These are phyloP conservation scores for Drosophila paulistorum DNA, from an alignment of 1,140 invertebrate species.

Conservation along the genomic window DNA sequence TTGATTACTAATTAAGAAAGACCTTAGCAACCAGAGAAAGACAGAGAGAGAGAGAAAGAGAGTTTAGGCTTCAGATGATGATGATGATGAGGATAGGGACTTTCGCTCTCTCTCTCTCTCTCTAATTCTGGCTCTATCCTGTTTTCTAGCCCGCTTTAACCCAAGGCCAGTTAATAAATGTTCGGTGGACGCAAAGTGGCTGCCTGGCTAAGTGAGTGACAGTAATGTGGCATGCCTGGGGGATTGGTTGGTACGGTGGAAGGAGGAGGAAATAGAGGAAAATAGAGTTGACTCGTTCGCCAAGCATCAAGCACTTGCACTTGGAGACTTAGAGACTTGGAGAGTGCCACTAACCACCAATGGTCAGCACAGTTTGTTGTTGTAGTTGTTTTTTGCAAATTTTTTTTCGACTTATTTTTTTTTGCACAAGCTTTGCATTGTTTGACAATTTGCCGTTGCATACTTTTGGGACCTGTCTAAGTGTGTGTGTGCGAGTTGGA, in stretches of 20 bases:
- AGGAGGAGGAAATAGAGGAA: not conserved
- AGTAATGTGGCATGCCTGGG: slow-evolving; percentile 23
- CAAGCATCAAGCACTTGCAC: slow-evolving; percentile 10
- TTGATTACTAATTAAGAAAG: slow-evolving; percentile 27
- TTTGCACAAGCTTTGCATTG: slow-evolving; percentile 53
- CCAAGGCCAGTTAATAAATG: slow-evolving; percentile 21
- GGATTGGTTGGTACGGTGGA: not conserved
- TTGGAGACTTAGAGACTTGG: slow-evolving; percentile 10
- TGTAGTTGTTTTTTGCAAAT: not conserved
- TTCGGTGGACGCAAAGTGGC: slow-evolving; percentile 6
- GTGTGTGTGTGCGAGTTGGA: not conserved
- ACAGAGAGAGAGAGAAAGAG: not conserved
- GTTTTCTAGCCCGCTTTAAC: not conserved
- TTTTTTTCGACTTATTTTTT: slow-evolving; percentile 6
- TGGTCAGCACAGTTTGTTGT: slow-evolving; percentile 15
- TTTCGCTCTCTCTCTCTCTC: not conserved
- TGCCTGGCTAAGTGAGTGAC: slow-evolving; percentile 13
- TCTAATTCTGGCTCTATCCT: not conserved
- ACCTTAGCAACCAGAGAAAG: not conserved
- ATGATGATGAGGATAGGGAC: not conserved
- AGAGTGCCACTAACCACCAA: slow-evolving; percentile 3
- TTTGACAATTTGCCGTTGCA: slow-evolving; percentile 58
- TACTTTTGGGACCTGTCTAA: slow-evolving; percentile 45
- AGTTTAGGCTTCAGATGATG: too few relatives aligned
- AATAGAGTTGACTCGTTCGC: slow-evolving; percentile 1